Base-by-base conservation (phyloP, 2,888 invertebrate genomes). In the Scaptomyza caliginosa region DNA sequence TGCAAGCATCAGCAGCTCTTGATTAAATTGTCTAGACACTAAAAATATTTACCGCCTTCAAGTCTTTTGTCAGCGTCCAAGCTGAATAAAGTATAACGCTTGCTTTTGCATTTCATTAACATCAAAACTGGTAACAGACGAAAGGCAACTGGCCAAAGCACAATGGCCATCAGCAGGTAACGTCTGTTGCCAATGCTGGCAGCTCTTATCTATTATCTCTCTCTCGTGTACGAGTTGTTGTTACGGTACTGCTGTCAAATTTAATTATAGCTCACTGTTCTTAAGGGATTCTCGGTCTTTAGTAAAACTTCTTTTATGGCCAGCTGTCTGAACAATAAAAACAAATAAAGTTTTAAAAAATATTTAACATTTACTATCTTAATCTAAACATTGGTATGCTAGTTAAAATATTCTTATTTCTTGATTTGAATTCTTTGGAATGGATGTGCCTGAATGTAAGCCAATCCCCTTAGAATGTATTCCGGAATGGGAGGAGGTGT, bases 401-500 rank as follows among this genome's bases (percentile, higher is more conserved):
- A 43, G 4, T 4, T 4, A 24, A 17, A 23, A 8, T 26, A 39
- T 17, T 13, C 49, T 75, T 65, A 88, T 56, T 84, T 73, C 51
- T 76, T 73, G n/a, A 74, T 36, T 17, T 77, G 63, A 40, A 84
- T 64, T 43, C 79, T 74, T 38, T 55, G 24, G 52, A 86, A 88
- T 7, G 90, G 90, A 83, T 90, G 90, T 1, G 77, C 57, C 45
- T 85, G 76, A 67, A 90, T 90, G 34, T 89, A 90, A 6, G 60
- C 77, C 71, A 90, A 65, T 4, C 86, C 67, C 48, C 56, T 85
- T 13, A 90, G 56, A 23, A 90, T 91, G 34, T 89, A 86, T 10
- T 77, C 86, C 13, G 90, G 90, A 62, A 80, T 90, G 54, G 90
- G 90, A 26, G 91, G 90, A 7, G 90, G 90, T n/a, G 91, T 91